These are phyloP conservation scores for Caenorhabditis macrosperma DNA, from an alignment of 2,888 invertebrate genomes.

Conservation along the genomic window DNA sequence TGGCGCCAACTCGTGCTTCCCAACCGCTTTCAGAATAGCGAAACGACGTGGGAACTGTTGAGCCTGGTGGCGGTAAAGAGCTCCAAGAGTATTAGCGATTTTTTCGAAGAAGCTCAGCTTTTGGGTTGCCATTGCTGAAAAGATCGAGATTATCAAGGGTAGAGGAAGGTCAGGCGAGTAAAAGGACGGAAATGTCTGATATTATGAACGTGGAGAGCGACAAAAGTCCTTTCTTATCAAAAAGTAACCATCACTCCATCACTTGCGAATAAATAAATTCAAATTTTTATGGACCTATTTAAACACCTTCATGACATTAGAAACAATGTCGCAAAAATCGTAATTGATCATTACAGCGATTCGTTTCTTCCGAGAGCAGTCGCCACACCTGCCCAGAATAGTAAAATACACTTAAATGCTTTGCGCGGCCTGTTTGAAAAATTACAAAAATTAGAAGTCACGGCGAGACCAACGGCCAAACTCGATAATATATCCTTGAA, in stretches of 20 bases:
- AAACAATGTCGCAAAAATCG: no score
- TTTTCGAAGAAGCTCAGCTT: constrained; percentile 79
- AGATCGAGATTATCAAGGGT: background rate
- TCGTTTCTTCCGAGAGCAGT: no score
- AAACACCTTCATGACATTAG: no score
- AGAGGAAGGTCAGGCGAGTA: background rate
- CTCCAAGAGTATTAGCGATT: constrained; percentile 77
- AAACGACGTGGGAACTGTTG: constrained; percentile 76
- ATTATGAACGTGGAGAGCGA: no score
- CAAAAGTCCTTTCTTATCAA: no score
- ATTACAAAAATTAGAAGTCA: constrained; percentile 17
- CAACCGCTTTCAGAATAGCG: constrained; percentile 86
- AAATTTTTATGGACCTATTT: no score
- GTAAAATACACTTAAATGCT: background rate
- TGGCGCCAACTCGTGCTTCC: constrained; percentile 92
- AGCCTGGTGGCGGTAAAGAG: constrained; percentile 78
- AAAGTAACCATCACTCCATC: no score
- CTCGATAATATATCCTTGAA: constrained; percentile 14
- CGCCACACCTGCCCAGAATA: background rate
- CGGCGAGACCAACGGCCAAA: constrained; percentile 9
- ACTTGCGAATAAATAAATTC: no score
- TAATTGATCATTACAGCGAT: no score
- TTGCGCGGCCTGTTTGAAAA: constrained; percentile 7
- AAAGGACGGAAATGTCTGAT: background rate
- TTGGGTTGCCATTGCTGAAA: constrained; percentile 71